Conservation (phyloP, 2,113 vertebrate genomes). For the Petaurus breviceps region DNA sequence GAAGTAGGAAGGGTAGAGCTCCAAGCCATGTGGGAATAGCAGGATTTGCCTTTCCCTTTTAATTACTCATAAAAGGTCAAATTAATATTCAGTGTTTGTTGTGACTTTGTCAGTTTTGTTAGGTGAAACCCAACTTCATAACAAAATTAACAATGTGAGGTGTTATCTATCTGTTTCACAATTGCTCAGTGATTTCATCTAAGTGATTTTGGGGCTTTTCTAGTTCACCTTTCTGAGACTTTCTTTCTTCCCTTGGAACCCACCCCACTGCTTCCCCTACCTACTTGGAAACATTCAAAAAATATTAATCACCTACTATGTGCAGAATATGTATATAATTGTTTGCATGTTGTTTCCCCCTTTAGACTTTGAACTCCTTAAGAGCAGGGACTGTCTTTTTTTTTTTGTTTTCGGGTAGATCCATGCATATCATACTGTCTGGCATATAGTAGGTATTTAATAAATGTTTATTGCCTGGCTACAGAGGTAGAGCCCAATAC, state of each 20-base stretch:
- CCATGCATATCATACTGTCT: not conserved
- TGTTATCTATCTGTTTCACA: not conserved
- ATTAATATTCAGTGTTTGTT: not conserved
- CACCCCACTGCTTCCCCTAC: not conserved
- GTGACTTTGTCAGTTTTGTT: conserved; percentile 2
- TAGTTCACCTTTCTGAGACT: not conserved
- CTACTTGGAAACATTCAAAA: not conserved
- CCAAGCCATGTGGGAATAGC: not conserved
- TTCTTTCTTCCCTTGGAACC: not conserved
- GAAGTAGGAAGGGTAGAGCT: not conserved
- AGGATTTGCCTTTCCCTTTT: not conserved
- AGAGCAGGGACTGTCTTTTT: not conserved
- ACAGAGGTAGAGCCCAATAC: not conserved
- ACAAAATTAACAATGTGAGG: not conserved
- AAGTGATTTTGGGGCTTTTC: not conserved
- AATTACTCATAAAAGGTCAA: not conserved
- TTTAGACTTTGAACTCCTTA: not conserved
- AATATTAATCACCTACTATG: not conserved
- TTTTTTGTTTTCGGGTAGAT: not conserved
- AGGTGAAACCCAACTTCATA: not conserved
- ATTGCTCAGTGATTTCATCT: not conserved
- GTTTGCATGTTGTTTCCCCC: not conserved
- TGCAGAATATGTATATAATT: not conserved
- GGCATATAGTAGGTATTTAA: not conserved
- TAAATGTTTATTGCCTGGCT: not conserved